Evolutionary conservation across 2,113 vertebrate species (phyloP).

Genomic region (Rhizomys pruinosus): DNA sequence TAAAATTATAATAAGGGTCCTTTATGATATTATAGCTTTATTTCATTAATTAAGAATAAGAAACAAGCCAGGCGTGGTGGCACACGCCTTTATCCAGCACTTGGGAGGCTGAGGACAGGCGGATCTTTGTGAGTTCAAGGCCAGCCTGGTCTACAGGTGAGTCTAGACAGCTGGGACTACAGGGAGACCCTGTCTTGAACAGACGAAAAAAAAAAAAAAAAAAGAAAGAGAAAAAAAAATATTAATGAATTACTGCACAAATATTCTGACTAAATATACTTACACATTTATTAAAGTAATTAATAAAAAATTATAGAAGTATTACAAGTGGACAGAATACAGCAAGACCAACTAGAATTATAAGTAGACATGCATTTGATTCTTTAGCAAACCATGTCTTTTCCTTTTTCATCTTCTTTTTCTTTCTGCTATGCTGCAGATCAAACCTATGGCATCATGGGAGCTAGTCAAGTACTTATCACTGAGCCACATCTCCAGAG

Average conservation of each 20-base stretch:
- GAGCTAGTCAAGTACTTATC: background rate
- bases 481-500: background rate
- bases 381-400: background rate
- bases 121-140: no score
- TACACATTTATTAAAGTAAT: background rate
- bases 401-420: background rate
- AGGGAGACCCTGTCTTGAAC: no score
- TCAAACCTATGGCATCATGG: background rate
- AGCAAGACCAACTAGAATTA: background rate
- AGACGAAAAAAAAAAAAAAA: no score
- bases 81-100: no score
- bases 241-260: conserved; percentile 15
- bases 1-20: no score
- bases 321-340: background rate
- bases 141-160: no score
- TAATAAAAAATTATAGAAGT: background rate
- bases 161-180: no score
- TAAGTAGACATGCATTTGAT: background rate
- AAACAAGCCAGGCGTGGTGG: no score
- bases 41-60: no score
- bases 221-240: background rate
- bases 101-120: no score
- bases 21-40: no score
- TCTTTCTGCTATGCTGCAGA: background rate
- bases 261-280: conserved; percentile 23